Conservation (phyloP, 1,140 invertebrate species). For the Zaprionus camerounensis region DNA sequence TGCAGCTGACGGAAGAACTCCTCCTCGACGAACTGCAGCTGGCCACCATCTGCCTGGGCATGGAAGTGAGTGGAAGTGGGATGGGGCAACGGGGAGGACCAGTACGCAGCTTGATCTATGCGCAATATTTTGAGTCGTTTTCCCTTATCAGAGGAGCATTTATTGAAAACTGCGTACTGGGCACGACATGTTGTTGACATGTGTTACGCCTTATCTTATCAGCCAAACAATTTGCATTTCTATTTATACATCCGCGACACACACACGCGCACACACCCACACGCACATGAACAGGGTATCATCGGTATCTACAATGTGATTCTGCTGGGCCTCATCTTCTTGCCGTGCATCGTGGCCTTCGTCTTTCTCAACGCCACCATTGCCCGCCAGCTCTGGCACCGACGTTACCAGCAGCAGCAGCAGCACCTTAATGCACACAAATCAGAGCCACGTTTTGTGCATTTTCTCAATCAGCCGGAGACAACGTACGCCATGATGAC, state of each 20-base stretch:
- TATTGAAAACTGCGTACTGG: constrained; percentile 18
- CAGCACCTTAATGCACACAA: constrained; percentile 22
- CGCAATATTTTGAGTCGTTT: neutral
- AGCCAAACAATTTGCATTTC: constrained; percentile 32
- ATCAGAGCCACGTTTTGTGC: constrained; percentile 14
- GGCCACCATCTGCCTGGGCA: constrained; percentile 57
- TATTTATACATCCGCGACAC: constrained; percentile 14
- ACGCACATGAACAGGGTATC: constrained; percentile 59
- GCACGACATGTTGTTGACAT: constrained; percentile 22
- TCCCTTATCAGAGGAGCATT: neutral
- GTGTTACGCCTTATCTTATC: constrained; percentile 62
- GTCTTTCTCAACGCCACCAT: constrained; percentile 85
- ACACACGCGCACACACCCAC: constrained; percentile 40
- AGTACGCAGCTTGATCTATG: constrained; percentile 9
- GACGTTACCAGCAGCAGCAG: constrained; percentile 51
- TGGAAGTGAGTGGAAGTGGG: constrained; percentile 41
- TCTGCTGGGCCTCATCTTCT: constrained; percentile 85
- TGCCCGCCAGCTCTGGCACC: constrained; percentile 85
- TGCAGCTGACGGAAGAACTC: constrained; percentile 38
- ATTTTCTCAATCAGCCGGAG: constrained; percentile 40
- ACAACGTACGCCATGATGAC: constrained; percentile 51
- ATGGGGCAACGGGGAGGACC: neutral
- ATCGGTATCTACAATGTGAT: constrained; percentile 81
- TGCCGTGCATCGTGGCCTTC: constrained; percentile 85
- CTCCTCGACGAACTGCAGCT: constrained; percentile 49